Evolutionary conservation across 2,888 invertebrate genomes (phyloP), one percentile per base, ranked within the genome.

Genomic region (Capitulum mitella): DNA sequence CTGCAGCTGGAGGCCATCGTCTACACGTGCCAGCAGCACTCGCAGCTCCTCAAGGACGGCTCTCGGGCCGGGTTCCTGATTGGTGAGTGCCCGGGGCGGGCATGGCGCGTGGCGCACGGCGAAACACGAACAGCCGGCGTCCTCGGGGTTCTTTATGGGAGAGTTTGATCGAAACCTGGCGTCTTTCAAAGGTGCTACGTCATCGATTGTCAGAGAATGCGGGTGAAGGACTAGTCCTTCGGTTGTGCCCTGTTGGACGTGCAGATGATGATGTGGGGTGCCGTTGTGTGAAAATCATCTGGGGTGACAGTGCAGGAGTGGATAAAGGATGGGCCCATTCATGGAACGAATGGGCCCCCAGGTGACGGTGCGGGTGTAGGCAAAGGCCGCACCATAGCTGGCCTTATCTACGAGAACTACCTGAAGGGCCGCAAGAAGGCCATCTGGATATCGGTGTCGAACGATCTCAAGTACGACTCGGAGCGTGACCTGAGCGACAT

Each of bases 311-410:
- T n/a, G n/a, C n/a, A n/a, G n/a, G n/a, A n/a, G n/a, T n/a, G n/a
- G n/a, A n/a, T n/a, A n/a, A n/a, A n/a, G n/a, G n/a, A n/a, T n/a
- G n/a, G n/a, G n/a, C n/a, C n/a, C n/a, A n/a, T n/a, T n/a, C n/a
- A n/a, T n/a, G n/a, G n/a, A n/a, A n/a, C n/a, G n/a, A n/a, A 26
- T 61, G 29, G 10, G 29, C 32, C 29, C 29, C 12, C 84, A 92
- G 95, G 98, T 81, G 98, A 99, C 87, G 98, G 99, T 80, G 98
- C 98, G 80, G 98, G 98, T 82, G 97, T 98, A 78, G 98, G 98
- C 80, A 98, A 98, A 86, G 98, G 98, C 37, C 91, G 99, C 80
- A 99, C 98, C 0, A 95, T 99, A 81, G 98, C 97, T 12, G 98
- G 98, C 40, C 92, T 99, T 78, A 99, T 99, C 84, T 97, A 91